These are phyloP conservation scores for Tetraneura akinire DNA, from an alignment of 1,140 invertebrate species.

Conservation along the genomic window DNA sequence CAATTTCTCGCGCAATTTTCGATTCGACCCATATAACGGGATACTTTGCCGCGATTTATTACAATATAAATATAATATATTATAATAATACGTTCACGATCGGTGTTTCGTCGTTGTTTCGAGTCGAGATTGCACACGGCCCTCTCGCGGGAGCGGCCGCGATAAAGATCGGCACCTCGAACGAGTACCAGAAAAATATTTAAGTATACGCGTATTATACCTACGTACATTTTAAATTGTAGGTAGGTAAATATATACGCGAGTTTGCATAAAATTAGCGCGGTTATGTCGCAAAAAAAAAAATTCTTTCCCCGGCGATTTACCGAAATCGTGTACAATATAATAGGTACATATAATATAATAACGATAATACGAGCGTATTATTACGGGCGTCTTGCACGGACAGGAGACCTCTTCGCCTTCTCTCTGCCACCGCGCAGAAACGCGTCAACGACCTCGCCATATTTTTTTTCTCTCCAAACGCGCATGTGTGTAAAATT, in stretches of 20 bases:
- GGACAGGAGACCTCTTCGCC: neutral
- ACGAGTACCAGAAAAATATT: neutral
- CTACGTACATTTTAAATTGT: neutral
- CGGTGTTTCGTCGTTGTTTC: too few species aligned
- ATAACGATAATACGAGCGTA: too few species aligned
- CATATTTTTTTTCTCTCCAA: neutral
- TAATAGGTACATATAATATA: too few species aligned
- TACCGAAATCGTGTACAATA: neutral
- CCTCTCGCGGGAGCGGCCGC: too few species aligned
- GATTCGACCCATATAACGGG: too few species aligned
- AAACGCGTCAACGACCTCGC: conserved; percentile 18
- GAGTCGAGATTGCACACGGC: too few species aligned
- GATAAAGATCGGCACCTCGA: conserved; percentile 16
- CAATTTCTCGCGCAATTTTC: too few species aligned
- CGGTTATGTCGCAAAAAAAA: conserved; percentile 29
- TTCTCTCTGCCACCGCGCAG: neutral
- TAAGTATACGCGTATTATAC: neutral
- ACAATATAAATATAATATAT: too few species aligned
- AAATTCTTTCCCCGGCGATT: neutral
- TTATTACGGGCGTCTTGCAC: neutral
- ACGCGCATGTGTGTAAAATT: neutral
- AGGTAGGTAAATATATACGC: too few species aligned
- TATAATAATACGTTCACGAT: too few species aligned
- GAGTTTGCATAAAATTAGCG: neutral
- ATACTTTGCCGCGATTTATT: too few species aligned